A percentile compares a stretch with the other conserved stretches of the same genome.
phyloP scores from a whole-genome alignment of 2,888 invertebrate genomes.

The Synanthedon tipuliformis region DNA sequence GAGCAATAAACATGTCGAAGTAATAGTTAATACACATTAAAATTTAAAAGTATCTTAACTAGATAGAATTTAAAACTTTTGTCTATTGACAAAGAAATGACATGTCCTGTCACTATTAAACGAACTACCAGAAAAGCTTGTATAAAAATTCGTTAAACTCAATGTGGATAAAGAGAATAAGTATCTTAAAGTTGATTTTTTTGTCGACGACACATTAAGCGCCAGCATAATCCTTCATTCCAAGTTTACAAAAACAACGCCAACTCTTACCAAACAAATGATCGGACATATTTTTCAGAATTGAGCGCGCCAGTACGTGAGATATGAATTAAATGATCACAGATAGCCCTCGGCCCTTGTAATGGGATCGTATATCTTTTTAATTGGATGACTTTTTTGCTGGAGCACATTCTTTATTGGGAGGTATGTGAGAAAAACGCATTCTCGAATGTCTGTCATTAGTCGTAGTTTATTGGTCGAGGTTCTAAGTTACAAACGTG shows the following conservation, averaged over 20 bases:
- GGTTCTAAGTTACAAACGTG: constrained; percentile 12
- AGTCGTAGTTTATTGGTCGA: constrained; percentile 26
- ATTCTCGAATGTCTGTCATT: constrained; percentile 48
- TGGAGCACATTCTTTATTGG: constrained; percentile 30
- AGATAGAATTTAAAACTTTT: no score
- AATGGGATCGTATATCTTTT: constrained; percentile 55
- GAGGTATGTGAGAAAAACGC: constrained; percentile 53
- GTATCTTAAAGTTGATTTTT: background rate
- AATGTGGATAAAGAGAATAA: no score
- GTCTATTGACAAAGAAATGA: no score
- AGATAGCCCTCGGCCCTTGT: constrained; percentile 35
- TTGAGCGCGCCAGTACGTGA: constrained; percentile 32
- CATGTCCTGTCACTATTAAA: no score
- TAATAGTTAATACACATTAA: no score
- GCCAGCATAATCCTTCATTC: background rate
- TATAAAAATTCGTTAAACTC: no score
- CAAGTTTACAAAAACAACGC: background rate
- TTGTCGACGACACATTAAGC: background rate
- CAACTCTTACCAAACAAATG: background rate
- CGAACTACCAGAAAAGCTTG: no score
- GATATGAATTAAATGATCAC: constrained; percentile 56
- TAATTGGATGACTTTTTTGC: constrained; percentile 59
- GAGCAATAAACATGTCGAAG: no score
- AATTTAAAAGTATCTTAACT: no score
- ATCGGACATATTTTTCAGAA: background rate